These are phyloP conservation scores for Gambelia wislizenii DNA, from an alignment of 2,797 vertebrate genomes.

Conservation along the genomic window DNA sequence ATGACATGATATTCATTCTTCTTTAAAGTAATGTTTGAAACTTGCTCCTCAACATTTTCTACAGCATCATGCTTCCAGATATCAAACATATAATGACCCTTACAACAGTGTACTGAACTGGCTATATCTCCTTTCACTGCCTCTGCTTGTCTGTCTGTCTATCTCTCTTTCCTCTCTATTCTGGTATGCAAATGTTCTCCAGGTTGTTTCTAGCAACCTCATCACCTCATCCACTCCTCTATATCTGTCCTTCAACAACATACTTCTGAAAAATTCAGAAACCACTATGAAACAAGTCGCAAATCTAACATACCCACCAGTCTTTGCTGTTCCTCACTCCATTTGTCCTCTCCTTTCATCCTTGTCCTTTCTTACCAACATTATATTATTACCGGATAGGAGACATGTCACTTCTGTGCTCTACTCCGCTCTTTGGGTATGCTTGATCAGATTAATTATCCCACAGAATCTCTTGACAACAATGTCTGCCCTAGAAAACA, in stretches of 20 bases:
- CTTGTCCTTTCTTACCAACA: slow-evolving; percentile 17
- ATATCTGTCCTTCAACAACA: background rate
- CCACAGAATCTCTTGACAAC: slow-evolving; percentile 10
- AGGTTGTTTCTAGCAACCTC: background rate
- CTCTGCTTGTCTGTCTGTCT: background rate
- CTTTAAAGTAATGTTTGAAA: background rate
- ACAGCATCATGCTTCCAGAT: background rate
- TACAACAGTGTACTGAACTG: background rate
- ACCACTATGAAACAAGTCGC: background rate
- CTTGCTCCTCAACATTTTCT: too few species aligned
- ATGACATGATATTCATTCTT: background rate
- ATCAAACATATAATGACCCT: background rate
- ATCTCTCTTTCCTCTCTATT: too few species aligned
- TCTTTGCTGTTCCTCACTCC: background rate
- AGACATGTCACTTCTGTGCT: slow-evolving; percentile 11
- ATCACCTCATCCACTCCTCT: background rate
- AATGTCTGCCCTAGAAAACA: background rate
- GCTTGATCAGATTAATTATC: slow-evolving; percentile 30
- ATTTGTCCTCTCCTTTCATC: slow-evolving; percentile 5
- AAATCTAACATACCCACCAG: background rate
- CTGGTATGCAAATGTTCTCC: background rate
- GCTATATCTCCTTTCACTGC: background rate
- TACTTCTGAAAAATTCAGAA: background rate
- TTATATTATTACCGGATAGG: background rate
- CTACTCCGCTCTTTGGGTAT: background rate